Base-by-base conservation (phyloP, 2,797 vertebrate species). In the Lithobates pipiens region DNA sequence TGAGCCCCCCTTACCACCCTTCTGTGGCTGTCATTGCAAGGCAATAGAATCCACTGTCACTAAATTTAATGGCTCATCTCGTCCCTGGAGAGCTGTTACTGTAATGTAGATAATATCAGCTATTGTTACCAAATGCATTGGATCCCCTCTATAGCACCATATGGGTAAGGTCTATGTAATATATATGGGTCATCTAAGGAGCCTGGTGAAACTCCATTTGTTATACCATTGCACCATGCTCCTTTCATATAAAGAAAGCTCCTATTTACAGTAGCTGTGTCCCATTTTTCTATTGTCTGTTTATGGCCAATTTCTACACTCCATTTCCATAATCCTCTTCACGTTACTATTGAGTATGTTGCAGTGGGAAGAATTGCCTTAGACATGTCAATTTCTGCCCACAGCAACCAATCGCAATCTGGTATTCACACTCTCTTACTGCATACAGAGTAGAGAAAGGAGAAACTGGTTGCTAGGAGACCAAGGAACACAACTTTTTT, bases 1-100 rank as follows among this genome's bases (percentile, higher is more conserved):
- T 67, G 27, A 67, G 54, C 18, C 65, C 65, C 65, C 65, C 65
- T 67, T 29, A 25, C 65, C 65, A 67, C n/a, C 65, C 25, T 29
- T 67, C 65, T 67, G 65, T 29, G 54, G 4, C 54, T 61, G 54
- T 61, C 54, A 23, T 61, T 61, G 54, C 65, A 25, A 67, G 27
- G 65, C 10, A 67, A 27, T 67, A 29, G 65, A 61, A 67, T 27
- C 25, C 65, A 67, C 27, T 67, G 65, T 67, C 65, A 67, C 65
- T 67, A 67, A 29, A 67, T 67, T 3, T 29, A 29, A 29, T 67
- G n/a, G 65, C 10, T 15, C 65, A 67, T 67, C 65, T 5, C 13
- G 65, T 67, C 65, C 65, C 65, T 67, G 65, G 4, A 25, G 65
- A 67, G 65, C 65, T 67, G 65, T 67, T 67, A 67, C 11, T 67